Conservation (phyloP, 2,888 invertebrate genomes). For the Mellilla xanthometata region DNA sequence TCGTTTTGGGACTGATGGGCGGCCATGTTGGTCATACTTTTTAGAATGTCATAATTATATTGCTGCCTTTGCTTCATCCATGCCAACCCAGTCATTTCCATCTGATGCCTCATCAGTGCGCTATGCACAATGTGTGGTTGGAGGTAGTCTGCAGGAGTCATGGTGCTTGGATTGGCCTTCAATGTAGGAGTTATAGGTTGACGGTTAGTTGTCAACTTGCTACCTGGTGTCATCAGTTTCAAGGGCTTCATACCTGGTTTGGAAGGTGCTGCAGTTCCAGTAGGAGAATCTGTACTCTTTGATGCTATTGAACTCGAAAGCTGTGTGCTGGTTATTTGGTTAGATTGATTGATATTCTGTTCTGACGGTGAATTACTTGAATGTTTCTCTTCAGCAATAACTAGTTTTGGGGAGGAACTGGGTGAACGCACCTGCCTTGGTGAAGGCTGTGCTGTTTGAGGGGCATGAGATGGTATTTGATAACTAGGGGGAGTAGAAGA, state of each 20-base stretch:
- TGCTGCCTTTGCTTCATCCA: slow-evolving; percentile 71
- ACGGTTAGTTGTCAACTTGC: slow-evolving; percentile 53
- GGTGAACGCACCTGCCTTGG: slow-evolving; percentile 77
- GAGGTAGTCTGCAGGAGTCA: slow-evolving; percentile 57
- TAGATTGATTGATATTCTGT: slow-evolving; percentile 64
- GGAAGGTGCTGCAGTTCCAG: slow-evolving; percentile 59
- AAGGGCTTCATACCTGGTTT: slow-evolving; percentile 58
- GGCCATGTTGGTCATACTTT: slow-evolving; percentile 66
- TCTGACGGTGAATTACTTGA: slow-evolving; percentile 49
- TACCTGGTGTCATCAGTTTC: slow-evolving; percentile 51
- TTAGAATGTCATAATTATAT: slow-evolving; percentile 66
- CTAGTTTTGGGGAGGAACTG: slow-evolving; percentile 76
- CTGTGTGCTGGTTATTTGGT: slow-evolving; percentile 70
- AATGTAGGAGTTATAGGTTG: slow-evolving; percentile 56
- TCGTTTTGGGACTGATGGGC: slow-evolving; percentile 65
- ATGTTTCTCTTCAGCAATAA: slow-evolving; percentile 78
- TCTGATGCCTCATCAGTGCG: slow-evolving; percentile 62
- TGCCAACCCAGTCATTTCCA: slow-evolving; percentile 60
- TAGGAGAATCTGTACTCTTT: slow-evolving; percentile 54
- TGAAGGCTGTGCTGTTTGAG: slow-evolving; percentile 56
- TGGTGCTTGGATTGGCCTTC: slow-evolving; percentile 46
- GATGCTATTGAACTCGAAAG: slow-evolving; percentile 51
- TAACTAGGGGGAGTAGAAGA: slow-evolving; percentile 52
- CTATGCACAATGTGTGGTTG: slow-evolving; percentile 56
- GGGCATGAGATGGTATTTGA: slow-evolving; percentile 50